Percentiles rank a stretch among this genome's conserved stretches.
These are phyloP conservation scores for Gobiocypris rarus DNA, from an alignment of 2,113 vertebrate genomes.

Conservation along the genomic window DNA sequence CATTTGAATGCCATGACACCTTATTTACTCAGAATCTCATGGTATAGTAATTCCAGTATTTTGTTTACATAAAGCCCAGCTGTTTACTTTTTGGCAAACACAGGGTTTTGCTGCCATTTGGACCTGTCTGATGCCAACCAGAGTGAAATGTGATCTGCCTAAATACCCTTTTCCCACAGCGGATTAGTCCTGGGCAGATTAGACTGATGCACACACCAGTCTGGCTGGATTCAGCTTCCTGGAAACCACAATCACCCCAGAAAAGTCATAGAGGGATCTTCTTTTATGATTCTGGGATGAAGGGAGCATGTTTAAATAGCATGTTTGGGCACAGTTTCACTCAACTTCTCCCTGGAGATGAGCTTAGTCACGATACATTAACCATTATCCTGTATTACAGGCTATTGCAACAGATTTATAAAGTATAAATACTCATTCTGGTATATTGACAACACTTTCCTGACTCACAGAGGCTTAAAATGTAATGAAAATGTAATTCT, in stretches of 20 bases:
- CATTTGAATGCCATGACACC: neutral
- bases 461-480: neutral
- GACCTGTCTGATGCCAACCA: neutral
- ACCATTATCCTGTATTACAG: neutral
- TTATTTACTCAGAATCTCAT: neutral
- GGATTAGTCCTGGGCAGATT: constrained; percentile 21
- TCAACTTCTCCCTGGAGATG: neutral
- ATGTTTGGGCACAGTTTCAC: constrained; percentile 33
- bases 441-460: neutral
- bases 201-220: constrained; percentile 33
- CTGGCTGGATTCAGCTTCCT: constrained; percentile 45
- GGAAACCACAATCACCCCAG: constrained; percentile 26
- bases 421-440: constrained; percentile 4
- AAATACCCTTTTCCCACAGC: constrained; percentile 31
- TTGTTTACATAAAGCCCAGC: constrained; percentile 14
- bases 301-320: constrained; percentile 34
- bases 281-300: constrained; percentile 41
- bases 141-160: constrained; percentile 51
- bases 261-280: neutral
- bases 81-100: neutral
- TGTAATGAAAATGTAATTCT: neutral
- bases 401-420: constrained; percentile 8
- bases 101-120: constrained; percentile 38
- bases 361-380: neutral
- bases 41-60: neutral